Conservation (phyloP, 2,797 vertebrate genomes). For the Ctenochaetus hawaiiensis region DNA sequence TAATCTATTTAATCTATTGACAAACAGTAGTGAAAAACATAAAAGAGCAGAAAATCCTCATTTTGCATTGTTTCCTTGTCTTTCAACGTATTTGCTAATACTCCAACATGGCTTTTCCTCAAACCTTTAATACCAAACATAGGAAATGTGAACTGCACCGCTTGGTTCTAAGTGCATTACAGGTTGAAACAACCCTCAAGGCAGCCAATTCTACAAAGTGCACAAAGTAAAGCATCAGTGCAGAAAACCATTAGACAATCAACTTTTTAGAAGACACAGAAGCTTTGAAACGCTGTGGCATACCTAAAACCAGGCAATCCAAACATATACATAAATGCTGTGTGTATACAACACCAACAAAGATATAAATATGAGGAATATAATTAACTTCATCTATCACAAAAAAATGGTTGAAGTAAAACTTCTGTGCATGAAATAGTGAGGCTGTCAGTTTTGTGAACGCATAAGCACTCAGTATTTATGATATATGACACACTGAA, state of each 20-base stretch:
- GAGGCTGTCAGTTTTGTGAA: slow-evolving; percentile 13
- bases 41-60: too few relatives aligned
- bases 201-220: neutral
- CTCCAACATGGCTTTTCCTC: neutral
- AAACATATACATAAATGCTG: neutral
- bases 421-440: slow-evolving; percentile 1
- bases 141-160: slow-evolving; percentile 5
- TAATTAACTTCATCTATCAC: neutral
- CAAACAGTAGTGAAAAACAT: too few relatives aligned
- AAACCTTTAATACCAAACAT: neutral
- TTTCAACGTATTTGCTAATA: neutral
- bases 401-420: slow-evolving; percentile 12
- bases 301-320: neutral
- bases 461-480: slow-evolving; percentile 21
- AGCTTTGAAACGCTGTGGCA: neutral
- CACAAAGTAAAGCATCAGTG: slow-evolving; percentile 7
- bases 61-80: too few relatives aligned
- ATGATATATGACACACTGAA: slow-evolving; percentile 37
- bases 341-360: neutral
- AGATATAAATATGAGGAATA: neutral
- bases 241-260: neutral
- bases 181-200: slow-evolving; percentile 28
- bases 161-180: slow-evolving; percentile 21
- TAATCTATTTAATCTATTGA: too few relatives aligned
- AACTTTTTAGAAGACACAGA: neutral